Percentiles rank a stretch among this genome's conserved stretches.
These are phyloP conservation scores for Sipha maydis DNA, from an alignment of 2,888 invertebrate species.

Conservation along the genomic window DNA sequence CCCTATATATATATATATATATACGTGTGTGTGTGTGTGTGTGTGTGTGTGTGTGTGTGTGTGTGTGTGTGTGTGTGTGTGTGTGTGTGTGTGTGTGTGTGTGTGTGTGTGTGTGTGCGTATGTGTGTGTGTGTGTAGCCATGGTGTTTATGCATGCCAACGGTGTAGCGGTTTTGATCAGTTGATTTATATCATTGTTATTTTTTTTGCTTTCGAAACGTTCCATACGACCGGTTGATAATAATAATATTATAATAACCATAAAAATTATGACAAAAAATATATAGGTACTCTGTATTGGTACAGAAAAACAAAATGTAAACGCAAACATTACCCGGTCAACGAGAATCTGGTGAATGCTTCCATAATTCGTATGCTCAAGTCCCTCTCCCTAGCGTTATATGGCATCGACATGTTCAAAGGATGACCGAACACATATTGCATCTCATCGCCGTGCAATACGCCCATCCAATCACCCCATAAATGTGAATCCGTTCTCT, in stretches of 20 bases:
- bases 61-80: too few relatives aligned
- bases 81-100: too few relatives aligned
- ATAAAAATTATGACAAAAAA: neutral
- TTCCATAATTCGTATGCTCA: constrained; percentile 91
- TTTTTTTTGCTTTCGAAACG: neutral
- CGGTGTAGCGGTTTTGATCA: neutral
- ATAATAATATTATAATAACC: neutral
- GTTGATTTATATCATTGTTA: neutral
- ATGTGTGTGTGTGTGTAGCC: neutral
- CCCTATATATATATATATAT: too few relatives aligned
- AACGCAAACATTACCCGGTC: constrained; percentile 79
- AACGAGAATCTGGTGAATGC: constrained; percentile 93
- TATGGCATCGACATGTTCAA: constrained; percentile 86
- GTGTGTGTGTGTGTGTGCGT: too few relatives aligned
- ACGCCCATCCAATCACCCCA: constrained; percentile 99
- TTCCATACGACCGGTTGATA: neutral
- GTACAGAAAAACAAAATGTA: too few relatives aligned
- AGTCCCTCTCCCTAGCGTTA: constrained; percentile 84
- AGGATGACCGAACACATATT: constrained; percentile 96
- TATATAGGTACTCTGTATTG: too few relatives aligned
- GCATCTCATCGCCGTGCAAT: constrained; percentile 97
- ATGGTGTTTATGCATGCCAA: neutral
- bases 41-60: neutral
- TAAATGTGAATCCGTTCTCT: constrained; percentile 89
- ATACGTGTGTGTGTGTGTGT: too few relatives aligned